A percentile compares a stretch with the other conserved stretches of the same genome.
phyloP scores from a whole-genome alignment of 2,113 vertebrate genomes.

The Barbus barbus region DNA sequence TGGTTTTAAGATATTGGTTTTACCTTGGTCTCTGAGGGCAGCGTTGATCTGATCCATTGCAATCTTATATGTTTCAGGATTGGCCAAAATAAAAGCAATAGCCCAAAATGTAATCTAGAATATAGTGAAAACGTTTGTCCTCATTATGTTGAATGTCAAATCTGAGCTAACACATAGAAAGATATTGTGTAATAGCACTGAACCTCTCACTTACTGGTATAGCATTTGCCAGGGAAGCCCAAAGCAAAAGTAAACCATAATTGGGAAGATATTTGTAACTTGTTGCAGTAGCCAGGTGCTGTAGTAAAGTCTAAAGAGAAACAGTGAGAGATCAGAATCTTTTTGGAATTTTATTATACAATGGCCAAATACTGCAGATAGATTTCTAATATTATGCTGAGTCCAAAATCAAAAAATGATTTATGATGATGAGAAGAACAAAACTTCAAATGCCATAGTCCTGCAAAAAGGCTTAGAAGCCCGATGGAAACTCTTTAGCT shows the following conservation, averaged over 20 bases:
- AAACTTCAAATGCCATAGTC: background rate
- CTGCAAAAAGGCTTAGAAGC: background rate
- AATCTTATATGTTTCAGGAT: constrained; percentile 68
- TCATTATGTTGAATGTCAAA: background rate
- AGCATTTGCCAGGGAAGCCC: constrained; percentile 83
- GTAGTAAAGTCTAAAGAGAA: constrained; percentile 76
- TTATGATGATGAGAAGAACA: background rate
- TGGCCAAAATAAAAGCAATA: constrained; percentile 75
- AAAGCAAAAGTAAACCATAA: constrained; percentile 78
- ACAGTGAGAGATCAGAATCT: background rate
- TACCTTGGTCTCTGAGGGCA: constrained; percentile 67
- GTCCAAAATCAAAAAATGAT: background rate
- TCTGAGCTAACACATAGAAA: background rate
- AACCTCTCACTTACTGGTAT: constrained; percentile 76
- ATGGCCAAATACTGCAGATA: background rate
- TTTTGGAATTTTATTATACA: constrained; percentile 39
- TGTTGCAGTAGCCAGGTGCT: constrained; percentile 71
- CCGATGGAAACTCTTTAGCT: background rate
- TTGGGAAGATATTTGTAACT: constrained; percentile 66
- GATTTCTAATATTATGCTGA: background rate
- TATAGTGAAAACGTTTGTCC: background rate
- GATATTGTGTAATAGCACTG: background rate
- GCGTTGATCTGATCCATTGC: constrained; percentile 72
- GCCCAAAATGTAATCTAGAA: constrained; percentile 79
- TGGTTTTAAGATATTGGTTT: background rate